Conservation (phyloP, 1,140 invertebrate species). For the Caenorhabditis tropicalis region DNA sequence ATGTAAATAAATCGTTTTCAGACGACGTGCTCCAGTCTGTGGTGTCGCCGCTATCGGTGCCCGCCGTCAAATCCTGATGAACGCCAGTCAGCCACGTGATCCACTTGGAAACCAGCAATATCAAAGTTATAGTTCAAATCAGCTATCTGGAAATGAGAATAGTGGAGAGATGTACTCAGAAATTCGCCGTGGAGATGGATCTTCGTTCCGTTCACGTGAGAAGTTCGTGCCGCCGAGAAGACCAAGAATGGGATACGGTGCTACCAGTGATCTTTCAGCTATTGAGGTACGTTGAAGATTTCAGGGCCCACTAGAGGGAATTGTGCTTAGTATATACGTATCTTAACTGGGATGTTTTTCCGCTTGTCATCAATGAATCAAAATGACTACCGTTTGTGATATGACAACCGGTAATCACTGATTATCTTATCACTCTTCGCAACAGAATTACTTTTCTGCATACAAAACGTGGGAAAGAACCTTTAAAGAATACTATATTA, state of each 20-base stretch:
- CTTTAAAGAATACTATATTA: no score
- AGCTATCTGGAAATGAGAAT: not conserved
- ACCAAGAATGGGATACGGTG: not conserved
- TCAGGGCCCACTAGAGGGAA: not conserved
- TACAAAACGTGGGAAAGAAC: not conserved
- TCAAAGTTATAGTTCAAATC: not conserved
- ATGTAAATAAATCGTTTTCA: not conserved
- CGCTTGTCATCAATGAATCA: no score
- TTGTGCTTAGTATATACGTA: no score
- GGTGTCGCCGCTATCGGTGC: not conserved
- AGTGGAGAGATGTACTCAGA: not conserved
- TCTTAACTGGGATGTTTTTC: no score
- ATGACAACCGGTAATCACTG: not conserved
- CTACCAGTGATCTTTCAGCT: not conserved
- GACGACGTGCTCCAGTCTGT: constrained; percentile 11
- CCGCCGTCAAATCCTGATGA: constrained; percentile 18
- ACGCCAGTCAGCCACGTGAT: not conserved
- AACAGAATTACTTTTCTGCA: not conserved
- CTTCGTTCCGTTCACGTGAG: not conserved
- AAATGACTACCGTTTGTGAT: no score
- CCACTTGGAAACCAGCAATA: not conserved
- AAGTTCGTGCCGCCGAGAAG: constrained; percentile 16
- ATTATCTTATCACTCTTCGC: not conserved
- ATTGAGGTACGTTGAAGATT: not conserved
- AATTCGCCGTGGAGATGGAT: not conserved